Percentiles rank a stretch among this genome's conserved stretches.
phyloP scores from a whole-genome alignment of 2,797 vertebrate genomes.

The Bucorvus abyssinicus region DNA sequence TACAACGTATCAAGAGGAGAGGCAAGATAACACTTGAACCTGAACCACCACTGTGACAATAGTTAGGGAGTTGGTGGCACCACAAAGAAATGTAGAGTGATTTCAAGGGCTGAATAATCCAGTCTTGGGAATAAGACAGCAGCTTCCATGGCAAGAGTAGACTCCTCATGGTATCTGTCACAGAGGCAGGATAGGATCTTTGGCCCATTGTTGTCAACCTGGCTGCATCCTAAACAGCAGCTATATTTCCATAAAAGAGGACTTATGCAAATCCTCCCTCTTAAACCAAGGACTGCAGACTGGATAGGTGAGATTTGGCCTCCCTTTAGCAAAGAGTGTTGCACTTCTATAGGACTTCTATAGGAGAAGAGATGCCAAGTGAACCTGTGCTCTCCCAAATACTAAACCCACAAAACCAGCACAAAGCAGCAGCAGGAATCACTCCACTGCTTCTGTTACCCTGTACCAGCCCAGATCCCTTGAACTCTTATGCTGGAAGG shows the following conservation, averaged over 20 bases:
- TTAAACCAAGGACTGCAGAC: background rate
- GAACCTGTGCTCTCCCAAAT: background rate
- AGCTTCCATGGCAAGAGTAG: background rate
- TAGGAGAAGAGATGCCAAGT: background rate
- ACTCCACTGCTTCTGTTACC: background rate
- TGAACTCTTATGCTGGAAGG: background rate
- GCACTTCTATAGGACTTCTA: rapidly evolving
- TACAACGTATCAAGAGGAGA: background rate
- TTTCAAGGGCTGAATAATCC: background rate
- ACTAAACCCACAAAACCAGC: background rate
- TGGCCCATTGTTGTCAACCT: background rate
- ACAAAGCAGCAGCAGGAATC: background rate
- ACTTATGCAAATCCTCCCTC: background rate
- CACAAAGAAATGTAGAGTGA: background rate
- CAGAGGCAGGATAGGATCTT: background rate
- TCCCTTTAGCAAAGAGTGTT: background rate
- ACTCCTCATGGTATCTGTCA: background rate
- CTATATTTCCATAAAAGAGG: background rate
- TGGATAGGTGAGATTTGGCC: background rate
- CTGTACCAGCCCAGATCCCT: background rate
- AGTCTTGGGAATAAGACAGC: background rate
- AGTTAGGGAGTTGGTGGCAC: background rate
- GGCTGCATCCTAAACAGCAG: background rate
- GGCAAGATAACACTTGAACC: background rate
- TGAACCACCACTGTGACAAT: background rate